Percentiles rank a stretch among this genome's conserved stretches.
phyloP scores from a whole-genome alignment of 2,113 vertebrate genomes.

The Phalacrocorax pelagicus region DNA sequence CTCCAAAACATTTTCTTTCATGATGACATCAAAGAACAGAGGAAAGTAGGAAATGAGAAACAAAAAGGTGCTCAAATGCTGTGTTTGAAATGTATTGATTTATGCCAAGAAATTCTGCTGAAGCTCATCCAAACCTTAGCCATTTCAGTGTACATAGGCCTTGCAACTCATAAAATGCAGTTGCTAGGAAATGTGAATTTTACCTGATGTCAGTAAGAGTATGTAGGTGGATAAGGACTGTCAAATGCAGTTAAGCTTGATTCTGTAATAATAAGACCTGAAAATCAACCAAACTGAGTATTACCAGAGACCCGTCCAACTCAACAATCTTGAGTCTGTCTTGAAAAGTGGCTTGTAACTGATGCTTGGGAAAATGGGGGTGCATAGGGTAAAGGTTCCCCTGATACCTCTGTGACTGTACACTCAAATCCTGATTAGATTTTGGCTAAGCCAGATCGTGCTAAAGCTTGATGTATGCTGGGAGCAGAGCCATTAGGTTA shows the following conservation, averaged over 20 bases:
- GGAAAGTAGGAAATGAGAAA: neutral
- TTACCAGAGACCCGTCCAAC: neutral
- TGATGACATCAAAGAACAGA: neutral
- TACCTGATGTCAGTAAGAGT: neutral
- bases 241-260: neutral
- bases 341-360: neutral
- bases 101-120: neutral
- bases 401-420: neutral
- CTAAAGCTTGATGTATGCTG: neutral
- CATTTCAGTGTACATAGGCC: neutral
- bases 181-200: neutral
- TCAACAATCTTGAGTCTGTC: neutral
- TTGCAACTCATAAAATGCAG: neutral
- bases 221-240: neutral
- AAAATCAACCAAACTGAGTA: neutral
- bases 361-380: neutral
- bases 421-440: neutral
- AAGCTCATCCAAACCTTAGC: neutral
- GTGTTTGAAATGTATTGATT: neutral
- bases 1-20: neutral
- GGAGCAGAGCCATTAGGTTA: neutral
- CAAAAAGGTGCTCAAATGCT: neutral
- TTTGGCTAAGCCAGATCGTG: neutral
- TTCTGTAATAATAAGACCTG: neutral
- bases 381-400: rapidly evolving